Evolutionary conservation across 2,113 vertebrate genomes (phyloP).

Genomic region (Emydocephalus ijimae): DNA sequence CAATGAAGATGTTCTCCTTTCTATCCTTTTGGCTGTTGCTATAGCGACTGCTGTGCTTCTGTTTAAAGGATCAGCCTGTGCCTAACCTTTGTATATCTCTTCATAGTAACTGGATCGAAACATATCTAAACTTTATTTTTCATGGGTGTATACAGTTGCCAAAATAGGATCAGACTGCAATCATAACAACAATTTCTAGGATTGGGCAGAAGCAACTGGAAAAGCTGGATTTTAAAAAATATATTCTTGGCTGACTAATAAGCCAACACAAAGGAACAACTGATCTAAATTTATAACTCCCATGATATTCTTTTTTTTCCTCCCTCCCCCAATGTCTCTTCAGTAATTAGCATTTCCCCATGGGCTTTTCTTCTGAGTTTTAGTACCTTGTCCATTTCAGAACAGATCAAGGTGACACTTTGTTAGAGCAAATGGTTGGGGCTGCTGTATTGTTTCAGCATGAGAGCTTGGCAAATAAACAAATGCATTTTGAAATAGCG

Average conservation of each 20-base stretch:
- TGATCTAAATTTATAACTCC: neutral
- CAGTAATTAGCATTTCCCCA: constrained; percentile 14
- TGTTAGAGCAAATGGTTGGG: constrained; percentile 16
- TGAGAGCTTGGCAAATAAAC: constrained; percentile 28
- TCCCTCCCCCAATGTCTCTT: neutral
- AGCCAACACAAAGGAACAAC: constrained; percentile 20
- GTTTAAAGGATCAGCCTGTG: constrained; percentile 34
- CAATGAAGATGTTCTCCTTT: constrained; percentile 30
- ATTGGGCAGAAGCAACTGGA: neutral
- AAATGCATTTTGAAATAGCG: constrained; percentile 22
- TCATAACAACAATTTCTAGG: neutral
- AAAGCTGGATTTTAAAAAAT: neutral
- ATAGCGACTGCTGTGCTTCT: constrained; percentile 42
- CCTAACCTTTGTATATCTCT: constrained; percentile 59
- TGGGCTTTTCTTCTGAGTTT: neutral
- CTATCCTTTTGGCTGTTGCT: constrained; percentile 18
- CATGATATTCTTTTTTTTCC: neutral
- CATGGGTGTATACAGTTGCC: constrained; percentile 35
- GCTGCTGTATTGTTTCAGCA: neutral
- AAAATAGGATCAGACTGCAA: neutral
- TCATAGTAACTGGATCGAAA: constrained; percentile 32
- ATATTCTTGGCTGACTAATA: constrained; percentile 20
- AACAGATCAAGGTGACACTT: constrained; percentile 32
- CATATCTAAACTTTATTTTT: constrained; percentile 30
- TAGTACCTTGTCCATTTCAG: constrained; percentile 40